Evolutionary conservation across 1,140 invertebrate genomes (phyloP).

Genomic region (Archegozetes longisetosus): DNA sequence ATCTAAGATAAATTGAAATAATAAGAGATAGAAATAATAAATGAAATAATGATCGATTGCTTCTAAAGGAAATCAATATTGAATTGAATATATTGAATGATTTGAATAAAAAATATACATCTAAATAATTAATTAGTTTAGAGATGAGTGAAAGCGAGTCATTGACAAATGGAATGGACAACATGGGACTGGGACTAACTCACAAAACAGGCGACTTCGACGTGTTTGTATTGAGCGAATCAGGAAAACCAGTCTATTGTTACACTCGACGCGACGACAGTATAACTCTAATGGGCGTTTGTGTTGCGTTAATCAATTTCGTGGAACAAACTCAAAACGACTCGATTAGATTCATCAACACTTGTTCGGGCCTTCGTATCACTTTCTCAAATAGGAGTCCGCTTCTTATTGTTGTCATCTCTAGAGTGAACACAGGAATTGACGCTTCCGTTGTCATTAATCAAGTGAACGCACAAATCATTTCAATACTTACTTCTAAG

Average conservation of each 20-base stretch:
- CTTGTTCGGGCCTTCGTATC: conserved; percentile 8
- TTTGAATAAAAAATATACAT: too few species aligned
- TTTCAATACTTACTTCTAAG: conserved; percentile 15
- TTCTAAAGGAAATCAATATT: too few species aligned
- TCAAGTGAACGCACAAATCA: conserved; percentile 18
- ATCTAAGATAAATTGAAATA: too few species aligned
- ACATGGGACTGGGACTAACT: background rate
- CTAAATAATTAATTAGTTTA: too few species aligned
- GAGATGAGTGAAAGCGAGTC: too few species aligned
- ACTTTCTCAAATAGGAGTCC: conserved; percentile 14
- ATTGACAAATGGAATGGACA: background rate
- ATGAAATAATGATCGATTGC: too few species aligned
- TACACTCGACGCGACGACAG: conserved; percentile 12
- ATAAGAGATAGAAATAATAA: too few species aligned
- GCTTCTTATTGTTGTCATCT: conserved; percentile 17
- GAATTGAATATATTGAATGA: too few species aligned
- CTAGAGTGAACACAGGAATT: conserved; percentile 3
- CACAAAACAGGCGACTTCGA: conserved; percentile 7
- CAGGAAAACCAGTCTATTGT: conserved; percentile 19
- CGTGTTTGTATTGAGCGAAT: conserved; percentile 16
- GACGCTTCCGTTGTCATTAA: conserved; percentile 15
- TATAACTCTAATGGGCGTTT: conserved; percentile 17
- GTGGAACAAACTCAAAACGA: conserved; percentile 14
- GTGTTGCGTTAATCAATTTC: conserved; percentile 17
- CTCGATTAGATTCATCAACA: conserved; percentile 7